A percentile compares a stretch with the other conserved stretches of the same genome.
phyloP scores from a whole-genome alignment of 1,140 invertebrate species.

The Listronotus bonariensis region DNA sequence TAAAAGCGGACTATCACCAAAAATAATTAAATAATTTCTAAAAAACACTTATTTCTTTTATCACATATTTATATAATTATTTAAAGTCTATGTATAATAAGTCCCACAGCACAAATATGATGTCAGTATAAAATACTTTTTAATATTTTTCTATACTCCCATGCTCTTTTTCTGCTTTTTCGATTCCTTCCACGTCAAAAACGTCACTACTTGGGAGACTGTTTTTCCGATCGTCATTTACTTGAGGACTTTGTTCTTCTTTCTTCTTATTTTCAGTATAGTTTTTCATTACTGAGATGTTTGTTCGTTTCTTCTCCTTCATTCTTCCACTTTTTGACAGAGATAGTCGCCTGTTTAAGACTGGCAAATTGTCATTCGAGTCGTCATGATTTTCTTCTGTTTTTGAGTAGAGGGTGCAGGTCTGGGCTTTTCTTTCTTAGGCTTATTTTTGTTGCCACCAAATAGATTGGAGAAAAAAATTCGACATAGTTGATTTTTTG shows the following conservation, averaged over 20 bases:
- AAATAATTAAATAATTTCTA: no score
- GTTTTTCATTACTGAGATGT: slow-evolving; percentile 23
- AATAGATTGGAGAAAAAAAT: slow-evolving; percentile 30
- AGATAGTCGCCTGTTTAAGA: slow-evolving; percentile 19
- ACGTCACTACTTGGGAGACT: slow-evolving; percentile 20
- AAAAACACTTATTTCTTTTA: no score
- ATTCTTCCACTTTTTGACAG: slow-evolving; percentile 36
- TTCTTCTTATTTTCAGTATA: not conserved
- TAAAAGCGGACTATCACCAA: no score
- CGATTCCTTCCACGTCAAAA: slow-evolving; percentile 32
- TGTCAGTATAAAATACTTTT: not conserved
- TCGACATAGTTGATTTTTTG: slow-evolving; percentile 10
- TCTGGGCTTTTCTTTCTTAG: slow-evolving; percentile 20
- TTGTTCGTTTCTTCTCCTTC: slow-evolving; percentile 31
- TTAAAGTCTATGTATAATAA: no score
- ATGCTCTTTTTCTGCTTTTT: no score
- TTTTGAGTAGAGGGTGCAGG: not conserved
- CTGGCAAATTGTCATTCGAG: slow-evolving; percentile 17
- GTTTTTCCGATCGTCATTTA: slow-evolving; percentile 4
- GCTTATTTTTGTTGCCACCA: slow-evolving; percentile 24
- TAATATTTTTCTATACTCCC: slow-evolving; percentile 12
- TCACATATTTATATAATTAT: no score
- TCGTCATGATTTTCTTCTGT: slow-evolving; percentile 1
- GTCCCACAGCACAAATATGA: slow-evolving; percentile 15
- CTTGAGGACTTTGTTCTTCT: not conserved